Percentiles rank a stretch among this genome's conserved stretches.
Conservation (phyloP, 1,140 invertebrate species). For the Notospermus geniculatus region DNA sequence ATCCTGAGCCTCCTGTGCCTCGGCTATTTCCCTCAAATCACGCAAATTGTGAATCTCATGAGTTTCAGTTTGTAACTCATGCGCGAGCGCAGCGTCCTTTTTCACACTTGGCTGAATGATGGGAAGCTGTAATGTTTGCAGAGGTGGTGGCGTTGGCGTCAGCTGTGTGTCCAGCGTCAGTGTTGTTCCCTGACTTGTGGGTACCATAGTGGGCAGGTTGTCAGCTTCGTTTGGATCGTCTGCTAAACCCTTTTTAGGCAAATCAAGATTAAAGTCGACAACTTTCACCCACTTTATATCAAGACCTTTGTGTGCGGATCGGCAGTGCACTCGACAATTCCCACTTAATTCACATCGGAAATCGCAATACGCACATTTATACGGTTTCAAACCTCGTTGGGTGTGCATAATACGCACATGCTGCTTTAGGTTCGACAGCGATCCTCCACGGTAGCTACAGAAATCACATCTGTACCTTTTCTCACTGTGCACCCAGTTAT, state of each 20-base stretch:
- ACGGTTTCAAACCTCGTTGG: constrained; percentile 35
- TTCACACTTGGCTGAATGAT: too few species aligned
- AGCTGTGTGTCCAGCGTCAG: too few species aligned
- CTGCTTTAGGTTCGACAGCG: constrained; percentile 29
- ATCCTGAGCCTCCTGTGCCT: too few species aligned
- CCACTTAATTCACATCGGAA: constrained; percentile 35
- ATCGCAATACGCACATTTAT: constrained; percentile 33
- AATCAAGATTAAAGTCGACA: constrained; percentile 4
- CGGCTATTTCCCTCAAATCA: too few species aligned
- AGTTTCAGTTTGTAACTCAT: too few species aligned
- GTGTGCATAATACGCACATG: constrained; percentile 39
- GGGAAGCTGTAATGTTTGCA: too few species aligned
- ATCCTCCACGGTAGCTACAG: constrained; percentile 29
- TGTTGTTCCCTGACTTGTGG: too few species aligned
- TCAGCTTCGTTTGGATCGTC: too few species aligned
- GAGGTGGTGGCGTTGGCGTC: too few species aligned
- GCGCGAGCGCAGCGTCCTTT: too few species aligned
- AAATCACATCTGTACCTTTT: constrained; percentile 25
- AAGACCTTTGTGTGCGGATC: constrained; percentile 29
- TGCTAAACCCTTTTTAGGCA: neutral
- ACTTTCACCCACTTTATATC: constrained; percentile 27
- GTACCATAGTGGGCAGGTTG: too few species aligned
- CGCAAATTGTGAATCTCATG: too few species aligned
- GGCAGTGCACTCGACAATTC: constrained; percentile 36
- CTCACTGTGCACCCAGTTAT: constrained; percentile 29